These are phyloP conservation scores for Malacoctenus gilli DNA, from an alignment of 2,797 vertebrate genomes.

Conservation along the genomic window DNA sequence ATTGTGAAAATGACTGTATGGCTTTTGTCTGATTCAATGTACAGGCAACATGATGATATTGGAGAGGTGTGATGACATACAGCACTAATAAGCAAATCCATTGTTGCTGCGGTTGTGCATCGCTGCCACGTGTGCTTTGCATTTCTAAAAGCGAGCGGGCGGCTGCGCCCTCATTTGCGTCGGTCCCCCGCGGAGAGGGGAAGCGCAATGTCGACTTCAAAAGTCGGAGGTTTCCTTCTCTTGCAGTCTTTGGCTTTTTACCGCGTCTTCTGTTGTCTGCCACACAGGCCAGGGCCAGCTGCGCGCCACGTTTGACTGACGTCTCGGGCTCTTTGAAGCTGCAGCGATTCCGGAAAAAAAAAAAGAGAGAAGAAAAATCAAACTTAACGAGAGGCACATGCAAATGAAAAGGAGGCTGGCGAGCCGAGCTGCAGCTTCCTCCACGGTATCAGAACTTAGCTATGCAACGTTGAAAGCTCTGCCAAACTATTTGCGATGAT, in stretches of 20 bases:
- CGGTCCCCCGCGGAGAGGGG: constrained; percentile 13
- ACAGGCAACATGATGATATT: too few species aligned
- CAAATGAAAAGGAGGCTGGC: constrained; percentile 48
- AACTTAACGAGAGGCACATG: constrained; percentile 47
- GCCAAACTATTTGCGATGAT: not conserved
- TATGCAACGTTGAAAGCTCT: not conserved
- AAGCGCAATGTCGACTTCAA: constrained; percentile 37
- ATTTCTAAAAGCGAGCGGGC: constrained; percentile 17
- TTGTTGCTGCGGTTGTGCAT: not conserved
- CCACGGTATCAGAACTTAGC: constrained; percentile 12
- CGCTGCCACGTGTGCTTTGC: not conserved
- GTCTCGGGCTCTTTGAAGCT: constrained; percentile 52
- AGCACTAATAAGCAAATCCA: not conserved
- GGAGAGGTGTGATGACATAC: not conserved
- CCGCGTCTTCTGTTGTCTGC: constrained; percentile 32
- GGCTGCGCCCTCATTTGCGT: constrained; percentile 8
- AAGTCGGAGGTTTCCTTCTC: constrained; percentile 34
- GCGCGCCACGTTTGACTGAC: constrained; percentile 42
- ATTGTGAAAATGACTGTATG: too few species aligned
- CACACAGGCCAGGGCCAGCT: constrained; percentile 38
- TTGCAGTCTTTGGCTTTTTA: constrained; percentile 14
- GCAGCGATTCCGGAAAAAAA: constrained; percentile 21
- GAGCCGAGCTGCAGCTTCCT: constrained; percentile 6
- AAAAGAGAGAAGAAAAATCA: constrained; percentile 52
- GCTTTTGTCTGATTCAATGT: too few species aligned